Conservation (phyloP, 2,797 vertebrate genomes). For the Malacoraja senta region DNA sequence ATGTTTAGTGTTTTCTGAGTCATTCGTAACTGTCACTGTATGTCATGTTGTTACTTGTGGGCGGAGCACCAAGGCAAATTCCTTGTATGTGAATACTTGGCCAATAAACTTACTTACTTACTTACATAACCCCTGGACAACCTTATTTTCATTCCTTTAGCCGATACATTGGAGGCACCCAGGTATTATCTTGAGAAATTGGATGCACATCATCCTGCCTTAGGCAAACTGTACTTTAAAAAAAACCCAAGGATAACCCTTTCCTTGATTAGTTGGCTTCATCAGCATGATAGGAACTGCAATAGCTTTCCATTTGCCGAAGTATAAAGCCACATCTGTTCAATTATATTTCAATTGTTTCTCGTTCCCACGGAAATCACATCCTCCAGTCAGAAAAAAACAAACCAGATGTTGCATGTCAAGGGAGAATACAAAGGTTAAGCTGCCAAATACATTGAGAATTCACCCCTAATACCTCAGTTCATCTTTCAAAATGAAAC, state of each 20-base stretch:
- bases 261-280: conserved; percentile 12
- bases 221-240: neutral
- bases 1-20: too few species aligned
- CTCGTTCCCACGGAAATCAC: conserved; percentile 44
- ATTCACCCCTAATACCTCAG: neutral
- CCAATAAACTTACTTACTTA: too few species aligned
- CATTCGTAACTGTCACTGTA: too few species aligned
- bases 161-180: neutral
- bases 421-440: conserved; percentile 42
- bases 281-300: neutral
- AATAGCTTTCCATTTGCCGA: neutral
- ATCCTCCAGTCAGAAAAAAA: conserved; percentile 41
- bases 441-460: neutral
- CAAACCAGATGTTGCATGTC: conserved; percentile 43
- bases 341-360: conserved; percentile 42
- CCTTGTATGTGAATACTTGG: too few species aligned
- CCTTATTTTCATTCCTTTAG: neutral
- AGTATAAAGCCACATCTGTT: conserved; percentile 43
- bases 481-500: neutral
- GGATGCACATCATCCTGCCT: neutral
- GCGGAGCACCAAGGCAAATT: too few species aligned
- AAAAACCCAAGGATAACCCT: neutral
- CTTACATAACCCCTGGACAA: too few species aligned
- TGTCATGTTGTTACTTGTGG: too few species aligned
- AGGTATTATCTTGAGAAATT: neutral